Evolutionary conservation across 2,888 invertebrate species (phyloP), one percentile per base, ranked within the genome.

Genomic region (Drosophila stalkeri): DNA sequence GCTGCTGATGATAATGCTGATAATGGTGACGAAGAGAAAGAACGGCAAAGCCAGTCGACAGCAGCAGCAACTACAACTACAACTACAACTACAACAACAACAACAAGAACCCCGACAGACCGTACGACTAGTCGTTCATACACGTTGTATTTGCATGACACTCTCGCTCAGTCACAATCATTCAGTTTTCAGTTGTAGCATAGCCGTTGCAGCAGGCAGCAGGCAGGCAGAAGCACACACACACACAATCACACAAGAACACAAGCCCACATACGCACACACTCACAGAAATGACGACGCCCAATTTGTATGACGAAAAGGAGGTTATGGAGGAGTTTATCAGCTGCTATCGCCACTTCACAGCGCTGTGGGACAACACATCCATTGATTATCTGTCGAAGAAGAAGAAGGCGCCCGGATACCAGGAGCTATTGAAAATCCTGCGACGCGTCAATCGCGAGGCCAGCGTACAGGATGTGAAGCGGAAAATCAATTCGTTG

Each of bases 291-390:
- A 73, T 67, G 70, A 51, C 63, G 57, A 39, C 57, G 49, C 64
- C 83, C 35, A 67, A 65, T 66, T 64, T 81, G 46, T 76, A 73
- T 62, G 84, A 82, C 23, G 84, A 82, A 9, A 81, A 75, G 70
- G 75, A 81, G 47, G 81, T 85, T 0, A 72, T 85, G 83, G 79
- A 77, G 64, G 88, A 85, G 52, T 85, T 88, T 27, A 85, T 85
- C n/a, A 77, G 83, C 65, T 85, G 85, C 35, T 85, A 85, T 67
- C 67, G 61, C 0, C 86, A 86, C 7, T 85, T 77, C 9, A 60
- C 59, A 2, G 70, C 81, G 8, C 62, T 85, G 11, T 88, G 85
- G 85, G 79, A 85, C 31, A 85, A 57, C 59, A 52, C 23, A 2
- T 72, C 67, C 1, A 41, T 37, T 11, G 83, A 82, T 2, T 85